Evolutionary conservation across 2,797 vertebrate species (phyloP), one percentile per base, ranked within the genome.

Genomic region (Heteromormyrus szaboi): DNA sequence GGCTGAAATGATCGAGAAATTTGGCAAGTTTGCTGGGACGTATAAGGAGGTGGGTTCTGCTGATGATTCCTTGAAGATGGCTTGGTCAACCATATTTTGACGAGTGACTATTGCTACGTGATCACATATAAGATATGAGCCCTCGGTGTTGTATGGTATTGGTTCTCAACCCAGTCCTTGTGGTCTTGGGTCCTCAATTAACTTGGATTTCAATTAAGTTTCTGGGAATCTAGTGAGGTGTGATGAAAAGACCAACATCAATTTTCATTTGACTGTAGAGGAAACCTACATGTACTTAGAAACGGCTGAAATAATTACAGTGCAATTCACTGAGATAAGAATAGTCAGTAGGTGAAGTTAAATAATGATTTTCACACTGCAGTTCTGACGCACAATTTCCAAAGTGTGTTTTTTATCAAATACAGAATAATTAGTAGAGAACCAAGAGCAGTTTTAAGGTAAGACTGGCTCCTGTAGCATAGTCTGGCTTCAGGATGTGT

Each of bases 1-100:
- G 90, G 98, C 98, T 4, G 97, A 99, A 95, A 99, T 99, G 98
- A 99, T 99, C 25, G 99, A 99, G 93, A 99, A 99, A 92, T 99
- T 99, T 89, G 96, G 97, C 89, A 96, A 96, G 92, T 99, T 99
- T 95, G 97, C 97, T 0, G 98, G 99, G 91, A 98, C 97, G 93
- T 98, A 97, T 72, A 99, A 98, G 96, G 98, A 99, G 91, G 98
- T 99, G 92, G 96, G 94, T 94, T 29, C 1, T 25, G 3, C 8
- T 37, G 22, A 7, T 4, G 19, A 41, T 48, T 14, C 86, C 44
- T 33, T 87, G 37, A 25, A n/a, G 41, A 11, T 14, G 25, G 51
- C 14, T 62, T 59, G 33, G 85, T 5, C 33, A 25, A 25, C 46
- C 41, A 12, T 48, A 46, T 48, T 14, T 85, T 85, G 81, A 51